Base-by-base conservation (phyloP, 2,797 vertebrate species). In the Ctenopoma kingsleyae region DNA sequence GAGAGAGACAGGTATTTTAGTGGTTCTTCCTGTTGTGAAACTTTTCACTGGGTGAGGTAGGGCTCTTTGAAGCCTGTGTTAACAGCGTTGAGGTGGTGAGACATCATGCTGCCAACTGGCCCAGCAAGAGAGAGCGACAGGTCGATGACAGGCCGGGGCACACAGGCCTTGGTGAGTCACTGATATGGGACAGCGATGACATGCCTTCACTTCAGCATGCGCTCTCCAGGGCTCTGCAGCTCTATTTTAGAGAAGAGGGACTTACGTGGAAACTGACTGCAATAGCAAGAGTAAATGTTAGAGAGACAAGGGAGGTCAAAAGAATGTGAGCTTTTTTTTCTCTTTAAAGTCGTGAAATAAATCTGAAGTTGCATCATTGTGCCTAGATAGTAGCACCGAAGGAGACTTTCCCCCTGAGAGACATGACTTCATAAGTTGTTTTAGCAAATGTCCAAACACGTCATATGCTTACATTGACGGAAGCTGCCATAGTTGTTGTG, bases 111-210 rank as follows among this genome's bases (percentile, higher is more conserved):
- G 80, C 83, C 77, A 68, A 70, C 68, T 51, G 57, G 78, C 81
- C 75, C 76, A 48, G 80, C 75, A 54, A 79, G 68, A 78, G 80
- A 88, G 84, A 91, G 80, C 66, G 89, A 91, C 85, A 89, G 82
- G 85, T 70, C 35, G 47, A 56, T 90, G 92, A 93, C 92, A 91
- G 87, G 80, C 82, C 6, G 61, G 89, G 89, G 86, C 89, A 85
- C 76, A 56, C 74, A 36, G 90, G 87, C 85, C 83, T 88, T 76
- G 56, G 80, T 92, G 92, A 93, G 76, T 93, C 91, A 93, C 84
- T 83, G 88, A 86, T 86, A 87, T 80, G 84, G 88, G 91, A 89
- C 88, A 83, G 87, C 6, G 69, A 76, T 93, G 92, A 91, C 90
- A 91, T 73, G 81, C 82, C 86, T 57, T 86, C 87, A 90, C 81